Conservation (phyloP, 2,888 invertebrate genomes). For the Octonoba sinensis region DNA sequence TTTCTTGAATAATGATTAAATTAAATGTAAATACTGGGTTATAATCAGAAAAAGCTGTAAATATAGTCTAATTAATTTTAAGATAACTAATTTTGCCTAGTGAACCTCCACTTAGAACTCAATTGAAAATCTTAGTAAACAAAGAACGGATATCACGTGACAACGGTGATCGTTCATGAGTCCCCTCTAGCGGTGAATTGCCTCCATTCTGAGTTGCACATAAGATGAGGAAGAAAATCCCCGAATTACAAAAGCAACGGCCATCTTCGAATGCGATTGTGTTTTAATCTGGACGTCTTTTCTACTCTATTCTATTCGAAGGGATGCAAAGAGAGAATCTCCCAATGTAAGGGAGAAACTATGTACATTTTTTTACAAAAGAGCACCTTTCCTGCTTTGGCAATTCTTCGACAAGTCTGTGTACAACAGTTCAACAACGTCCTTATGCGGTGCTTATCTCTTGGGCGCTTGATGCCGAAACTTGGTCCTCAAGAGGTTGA, state of each 20-base stretch:
- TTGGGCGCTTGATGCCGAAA: not conserved
- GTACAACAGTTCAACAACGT: not conserved
- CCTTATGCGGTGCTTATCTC: not conserved
- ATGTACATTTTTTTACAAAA: constrained; percentile 33
- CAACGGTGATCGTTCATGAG: too few relatives aligned
- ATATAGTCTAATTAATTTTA: too few relatives aligned
- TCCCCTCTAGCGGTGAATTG: too few relatives aligned
- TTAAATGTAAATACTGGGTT: too few relatives aligned
- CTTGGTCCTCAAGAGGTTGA: constrained; percentile 40
- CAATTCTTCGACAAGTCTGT: not conserved
- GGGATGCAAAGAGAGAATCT: constrained; percentile 40
- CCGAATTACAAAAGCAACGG: constrained; percentile 3
- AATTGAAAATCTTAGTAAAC: too few relatives aligned
- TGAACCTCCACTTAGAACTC: too few relatives aligned
- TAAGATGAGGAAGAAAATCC: too few relatives aligned
- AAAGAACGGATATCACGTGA: too few relatives aligned
- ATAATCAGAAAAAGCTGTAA: too few relatives aligned
- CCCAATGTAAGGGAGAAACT: constrained; percentile 20
- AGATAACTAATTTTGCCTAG: too few relatives aligned
- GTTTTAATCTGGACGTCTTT: constrained; percentile 40
- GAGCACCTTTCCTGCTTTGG: constrained; percentile 31
- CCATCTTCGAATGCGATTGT: constrained; percentile 19
- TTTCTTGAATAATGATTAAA: too few relatives aligned
- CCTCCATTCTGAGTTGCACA: too few relatives aligned
- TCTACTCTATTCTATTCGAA: constrained; percentile 56